Percentiles rank a stretch among this genome's conserved stretches.
Evolutionary conservation across 1,140 invertebrate genomes (phyloP).

Genomic region (Parasteatoda tepidariorum): DNA sequence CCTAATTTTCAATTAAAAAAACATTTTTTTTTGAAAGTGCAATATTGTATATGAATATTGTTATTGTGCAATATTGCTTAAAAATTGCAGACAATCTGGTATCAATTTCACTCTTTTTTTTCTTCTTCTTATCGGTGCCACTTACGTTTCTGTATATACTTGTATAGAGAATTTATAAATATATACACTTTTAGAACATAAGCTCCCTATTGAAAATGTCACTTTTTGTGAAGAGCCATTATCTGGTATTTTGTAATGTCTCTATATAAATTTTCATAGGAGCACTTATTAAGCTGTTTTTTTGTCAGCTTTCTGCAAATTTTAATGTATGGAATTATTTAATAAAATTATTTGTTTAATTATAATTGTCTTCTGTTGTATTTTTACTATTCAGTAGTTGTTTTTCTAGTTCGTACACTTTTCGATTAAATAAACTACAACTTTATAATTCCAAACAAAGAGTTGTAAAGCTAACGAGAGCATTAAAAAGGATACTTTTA

Average conservation of each 20-base stretch:
- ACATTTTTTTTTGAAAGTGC: neutral
- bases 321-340: slow-evolving; percentile 49
- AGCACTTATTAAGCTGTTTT: slow-evolving; percentile 35
- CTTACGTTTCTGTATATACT: slow-evolving; percentile 46
- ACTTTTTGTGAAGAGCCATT: slow-evolving; percentile 32
- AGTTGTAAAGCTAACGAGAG: too few relatives aligned
- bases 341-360: too few relatives aligned
- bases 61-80: slow-evolving; percentile 33
- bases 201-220: neutral
- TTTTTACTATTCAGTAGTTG: too few relatives aligned
- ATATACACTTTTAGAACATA: slow-evolving; percentile 8
- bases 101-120: neutral
- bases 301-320: slow-evolving; percentile 44
- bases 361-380: too few relatives aligned
- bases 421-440: too few relatives aligned
- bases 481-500: too few relatives aligned
- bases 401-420: too few relatives aligned
- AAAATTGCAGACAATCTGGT: slow-evolving; percentile 37
- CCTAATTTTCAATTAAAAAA: too few relatives aligned
- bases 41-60: slow-evolving; percentile 23
- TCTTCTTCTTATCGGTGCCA: slow-evolving; percentile 24
- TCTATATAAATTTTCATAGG: slow-evolving; percentile 25
- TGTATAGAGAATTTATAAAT: slow-evolving; percentile 28
- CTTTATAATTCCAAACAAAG: too few relatives aligned
- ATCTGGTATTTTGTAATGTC: slow-evolving; percentile 21